Evolutionary conservation across 2,113 vertebrate genomes (phyloP).

Genomic region (Halcyon malimbica): DNA sequence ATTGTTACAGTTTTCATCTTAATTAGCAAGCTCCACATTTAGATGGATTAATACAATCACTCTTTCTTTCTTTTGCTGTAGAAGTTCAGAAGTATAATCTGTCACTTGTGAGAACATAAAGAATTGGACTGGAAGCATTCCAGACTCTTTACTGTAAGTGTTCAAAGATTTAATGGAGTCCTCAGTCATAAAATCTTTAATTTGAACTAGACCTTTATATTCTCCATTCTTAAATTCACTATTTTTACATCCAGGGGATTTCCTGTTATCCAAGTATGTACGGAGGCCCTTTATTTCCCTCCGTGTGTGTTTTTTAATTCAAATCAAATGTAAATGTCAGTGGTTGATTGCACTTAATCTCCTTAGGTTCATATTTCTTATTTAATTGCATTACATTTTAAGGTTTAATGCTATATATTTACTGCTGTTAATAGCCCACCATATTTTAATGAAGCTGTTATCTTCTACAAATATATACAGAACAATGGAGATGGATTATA

Average conservation of each 20-base stretch:
- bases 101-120: conserved; percentile 63
- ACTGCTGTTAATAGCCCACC: conserved; percentile 18
- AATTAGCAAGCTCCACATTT: conserved; percentile 68
- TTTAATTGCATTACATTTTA: conserved; percentile 59
- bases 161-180: conserved; percentile 76
- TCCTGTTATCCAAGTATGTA: conserved; percentile 64
- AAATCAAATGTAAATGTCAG: conserved; percentile 49
- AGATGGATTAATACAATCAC: conserved; percentile 63
- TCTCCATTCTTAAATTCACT: conserved; percentile 61
- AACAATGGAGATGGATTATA: conserved; percentile 28
- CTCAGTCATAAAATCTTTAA: conserved; percentile 72
- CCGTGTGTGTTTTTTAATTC: conserved; percentile 50
- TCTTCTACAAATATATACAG: conserved; percentile 41
- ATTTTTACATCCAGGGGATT: conserved; percentile 70
- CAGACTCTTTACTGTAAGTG: conserved; percentile 72
- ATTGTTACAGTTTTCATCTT: conserved; percentile 70
- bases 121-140: conserved; percentile 71
- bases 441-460: conserved; percentile 50
- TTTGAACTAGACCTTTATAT: conserved; percentile 66
- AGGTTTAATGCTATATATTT: conserved; percentile 25
- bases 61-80: conserved; percentile 41
- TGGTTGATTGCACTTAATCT: conserved; percentile 49
- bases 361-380: conserved; percentile 57
- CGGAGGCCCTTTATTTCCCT: conserved; percentile 57
- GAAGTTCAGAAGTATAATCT: conserved; percentile 68